Percentiles rank a stretch among this genome's conserved stretches.
phyloP scores from a whole-genome alignment of 2,113 vertebrate genomes.

The Microcebus jonahi region DNA sequence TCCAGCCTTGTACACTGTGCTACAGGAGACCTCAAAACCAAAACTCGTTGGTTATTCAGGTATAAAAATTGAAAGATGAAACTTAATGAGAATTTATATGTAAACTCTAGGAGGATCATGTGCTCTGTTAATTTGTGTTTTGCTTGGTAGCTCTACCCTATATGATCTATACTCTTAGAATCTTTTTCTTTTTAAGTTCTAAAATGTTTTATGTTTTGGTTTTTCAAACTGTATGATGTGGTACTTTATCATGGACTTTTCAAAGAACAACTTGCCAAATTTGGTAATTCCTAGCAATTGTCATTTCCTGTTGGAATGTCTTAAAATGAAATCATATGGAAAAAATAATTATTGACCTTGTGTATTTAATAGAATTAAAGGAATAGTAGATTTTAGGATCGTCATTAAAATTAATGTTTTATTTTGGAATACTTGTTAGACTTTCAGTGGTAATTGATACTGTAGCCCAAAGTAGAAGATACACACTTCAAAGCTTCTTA shows the following conservation, averaged over 20 bases:
- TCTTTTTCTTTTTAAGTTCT: neutral
- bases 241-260: constrained; percentile 45
- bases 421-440: constrained; percentile 4
- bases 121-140: neutral
- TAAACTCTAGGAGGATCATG: neutral
- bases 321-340: constrained; percentile 55
- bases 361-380: constrained; percentile 50
- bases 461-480: neutral
- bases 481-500: neutral
- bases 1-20: constrained; percentile 37
- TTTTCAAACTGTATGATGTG: neutral
- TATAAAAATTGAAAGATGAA: constrained; percentile 40
- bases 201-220: neutral
- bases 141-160: neutral
- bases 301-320: constrained; percentile 66
- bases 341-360: neutral
- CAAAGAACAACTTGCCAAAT: constrained; percentile 36
- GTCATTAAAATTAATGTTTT: constrained; percentile 25
- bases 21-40: constrained; percentile 61
- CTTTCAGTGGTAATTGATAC: neutral
- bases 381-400: constrained; percentile 36
- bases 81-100: neutral
- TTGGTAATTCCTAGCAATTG: neutral
- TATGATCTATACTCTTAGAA: neutral
- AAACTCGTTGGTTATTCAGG: constrained; percentile 69